Percentiles rank a stretch among this genome's conserved stretches.
Evolutionary conservation across 2,797 vertebrate species (phyloP).

Genomic region (Danio aesculapii): DNA sequence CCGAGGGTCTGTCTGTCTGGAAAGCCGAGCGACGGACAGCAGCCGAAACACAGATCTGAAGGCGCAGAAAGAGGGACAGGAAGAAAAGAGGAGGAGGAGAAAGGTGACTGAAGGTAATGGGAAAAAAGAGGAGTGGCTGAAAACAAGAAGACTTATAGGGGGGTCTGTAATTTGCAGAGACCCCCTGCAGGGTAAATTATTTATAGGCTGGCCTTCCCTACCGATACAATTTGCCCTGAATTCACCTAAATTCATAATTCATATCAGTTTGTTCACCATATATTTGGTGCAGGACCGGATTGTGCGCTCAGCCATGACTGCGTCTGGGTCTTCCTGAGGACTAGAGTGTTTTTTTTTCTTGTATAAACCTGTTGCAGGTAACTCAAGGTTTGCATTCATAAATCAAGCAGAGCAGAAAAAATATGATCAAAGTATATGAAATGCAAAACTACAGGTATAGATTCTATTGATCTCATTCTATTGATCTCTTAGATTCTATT

Average conservation of each 20-base stretch:
- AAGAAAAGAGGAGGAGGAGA: constrained; percentile 50
- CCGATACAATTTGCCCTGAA: constrained; percentile 80
- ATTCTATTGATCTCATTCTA: too few species aligned
- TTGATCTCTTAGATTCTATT: too few species aligned
- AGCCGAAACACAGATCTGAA: constrained; percentile 30
- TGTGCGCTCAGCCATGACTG: constrained; percentile 60
- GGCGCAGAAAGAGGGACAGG: constrained; percentile 28
- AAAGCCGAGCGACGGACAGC: constrained; percentile 57
- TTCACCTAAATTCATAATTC: constrained; percentile 84
- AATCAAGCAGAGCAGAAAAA: too few species aligned
- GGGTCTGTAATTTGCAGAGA: constrained; percentile 66
- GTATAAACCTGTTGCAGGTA: too few species aligned
- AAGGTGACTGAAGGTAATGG: constrained; percentile 66
- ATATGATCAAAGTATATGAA: too few species aligned
- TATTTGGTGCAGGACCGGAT: constrained; percentile 63
- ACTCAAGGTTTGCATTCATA: too few species aligned
- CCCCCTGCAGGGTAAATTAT: constrained; percentile 80
- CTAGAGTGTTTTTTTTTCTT: constrained; percentile 38
- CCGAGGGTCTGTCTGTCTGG: constrained; percentile 73
- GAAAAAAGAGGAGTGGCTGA: constrained; percentile 54
- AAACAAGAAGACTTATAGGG: constrained; percentile 69
- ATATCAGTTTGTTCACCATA: constrained; percentile 65
- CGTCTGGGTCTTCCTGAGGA: constrained; percentile 58
- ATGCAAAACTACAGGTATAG: too few species aligned
- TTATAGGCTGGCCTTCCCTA: constrained; percentile 77